Evolutionary conservation across 2,113 vertebrate genomes (phyloP), one percentile per base, ranked within the genome.

Genomic region (Nicator chloris): DNA sequence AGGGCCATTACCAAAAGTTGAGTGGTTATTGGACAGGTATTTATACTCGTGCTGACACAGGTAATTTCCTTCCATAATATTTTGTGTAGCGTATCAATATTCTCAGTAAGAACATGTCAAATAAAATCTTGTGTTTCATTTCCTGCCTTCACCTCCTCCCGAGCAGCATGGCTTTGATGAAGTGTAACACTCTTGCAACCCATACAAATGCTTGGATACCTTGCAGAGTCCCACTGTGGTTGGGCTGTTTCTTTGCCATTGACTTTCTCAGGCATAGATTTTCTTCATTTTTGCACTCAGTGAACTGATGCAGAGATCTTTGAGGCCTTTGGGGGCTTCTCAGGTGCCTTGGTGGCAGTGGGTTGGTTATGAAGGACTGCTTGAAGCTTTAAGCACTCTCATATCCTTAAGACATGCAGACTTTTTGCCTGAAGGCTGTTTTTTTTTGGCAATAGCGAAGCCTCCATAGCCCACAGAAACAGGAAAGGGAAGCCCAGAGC

Each of bases 61-160:
- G 90, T 95, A 82, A 94, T 96, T 96, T 95, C 89, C 94, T 95
- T 91, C 92, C 87, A 59, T 95, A 96, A 95, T 94, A 96, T 95
- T 97, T 96, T 95, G 94, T 88, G 88, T 95, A 78, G 76, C 27
- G 0, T 96, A 89, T 91, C 91, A 93, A 96, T 94, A 96, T 86
- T 65, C 65, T 77, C 11, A 2, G 94, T 92, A 69, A 90, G 87
- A 94, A 86, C 63, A 35, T 80, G 94, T 95, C 94, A 96, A 93
- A 95, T 95, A 87, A 97, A 96, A 94, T 87, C 86, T 50, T 76
- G 91, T 75, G 78, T 96, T 97, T 97, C 94, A 95, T 95, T 96
- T 96, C 90, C 94, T 93, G 85, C 40, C 2, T 85, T 95, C 19
- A 3, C 75, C 93, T 70, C 87, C 92, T 92, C 88, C 85, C 54